Percentiles rank a stretch among this genome's conserved stretches.
These are phyloP conservation scores for Tetranychus cinnabarinus DNA, from an alignment of 1,140 invertebrate species.

Conservation along the genomic window DNA sequence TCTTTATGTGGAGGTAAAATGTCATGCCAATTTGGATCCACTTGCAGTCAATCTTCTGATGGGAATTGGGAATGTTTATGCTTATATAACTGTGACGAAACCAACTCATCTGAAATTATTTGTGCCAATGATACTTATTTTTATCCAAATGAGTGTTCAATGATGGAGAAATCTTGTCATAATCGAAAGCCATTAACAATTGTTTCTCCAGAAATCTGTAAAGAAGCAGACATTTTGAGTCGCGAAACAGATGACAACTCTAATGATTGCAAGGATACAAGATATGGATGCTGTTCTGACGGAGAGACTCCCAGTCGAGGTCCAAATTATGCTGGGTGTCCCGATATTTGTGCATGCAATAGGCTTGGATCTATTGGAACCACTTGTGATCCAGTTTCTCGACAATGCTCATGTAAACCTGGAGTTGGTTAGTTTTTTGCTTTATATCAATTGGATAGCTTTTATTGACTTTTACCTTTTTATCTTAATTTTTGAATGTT, in stretches of 20 bases:
- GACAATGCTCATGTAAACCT: constrained; percentile 56
- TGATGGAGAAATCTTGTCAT: constrained; percentile 45
- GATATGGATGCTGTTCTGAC: constrained; percentile 53
- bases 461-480: neutral
- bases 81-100: constrained; percentile 38
- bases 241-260: constrained; percentile 48
- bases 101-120: constrained; percentile 16
- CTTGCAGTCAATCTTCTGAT: constrained; percentile 17
- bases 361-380: constrained; percentile 28
- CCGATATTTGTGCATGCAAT: constrained; percentile 26
- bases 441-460: neutral
- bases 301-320: constrained; percentile 50
- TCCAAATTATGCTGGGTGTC: constrained; percentile 49
- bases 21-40: neutral
- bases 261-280: constrained; percentile 50
- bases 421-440: constrained; percentile 36
- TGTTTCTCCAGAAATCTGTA: constrained; percentile 42
- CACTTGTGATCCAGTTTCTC: constrained; percentile 48
- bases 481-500: neutral
- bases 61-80: constrained; percentile 54
- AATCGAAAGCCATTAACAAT: constrained; percentile 37
- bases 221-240: constrained; percentile 55
- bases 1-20: neutral
- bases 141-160: constrained; percentile 56
- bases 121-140: constrained; percentile 46